Percentiles rank a stretch among this genome's conserved stretches.
Evolutionary conservation across 1,140 invertebrate genomes (phyloP).

Genomic region (Glossosoma conforme): DNA sequence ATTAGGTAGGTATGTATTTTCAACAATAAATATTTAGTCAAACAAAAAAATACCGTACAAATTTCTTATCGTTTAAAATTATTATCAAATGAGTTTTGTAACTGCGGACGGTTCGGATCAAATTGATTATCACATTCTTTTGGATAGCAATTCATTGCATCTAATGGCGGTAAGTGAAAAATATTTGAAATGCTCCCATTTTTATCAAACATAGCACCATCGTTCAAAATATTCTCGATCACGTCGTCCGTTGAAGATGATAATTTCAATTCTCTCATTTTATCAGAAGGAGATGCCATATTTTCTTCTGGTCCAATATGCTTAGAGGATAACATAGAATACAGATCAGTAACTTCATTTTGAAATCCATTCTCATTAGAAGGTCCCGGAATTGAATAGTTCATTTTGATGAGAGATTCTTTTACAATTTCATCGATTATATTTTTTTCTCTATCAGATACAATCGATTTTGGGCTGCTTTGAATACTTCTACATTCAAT

Average conservation of each 20-base stretch:
- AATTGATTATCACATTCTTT: neutral
- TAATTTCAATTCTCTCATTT: slow-evolving; percentile 49
- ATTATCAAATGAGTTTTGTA: neutral
- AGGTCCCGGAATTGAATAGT: slow-evolving; percentile 11
- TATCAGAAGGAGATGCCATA: slow-evolving; percentile 48
- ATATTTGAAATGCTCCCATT: neutral
- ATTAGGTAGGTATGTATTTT: no score
- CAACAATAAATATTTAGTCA: neutral
- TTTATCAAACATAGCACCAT: neutral
- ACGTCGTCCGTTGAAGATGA: slow-evolving; percentile 31
- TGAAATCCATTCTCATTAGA: slow-evolving; percentile 2
- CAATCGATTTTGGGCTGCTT: no score
- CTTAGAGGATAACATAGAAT: slow-evolving; percentile 19
- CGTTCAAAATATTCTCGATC: slow-evolving; percentile 3
- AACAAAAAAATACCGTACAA: neutral
- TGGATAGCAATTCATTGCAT: neutral
- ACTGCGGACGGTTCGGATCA: neutral
- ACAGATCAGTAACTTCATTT: slow-evolving; percentile 10
- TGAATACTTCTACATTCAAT: no score
- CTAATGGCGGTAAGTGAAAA: no score
- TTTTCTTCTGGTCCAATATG: slow-evolving; percentile 37
- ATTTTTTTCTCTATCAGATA: no score
- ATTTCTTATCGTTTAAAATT: neutral
- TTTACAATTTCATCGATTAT: slow-evolving; percentile 42
- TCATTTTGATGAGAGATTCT: slow-evolving; percentile 41